Percentiles rank a stretch among this genome's conserved stretches.
phyloP scores from a whole-genome alignment of 2,888 invertebrate species.

The Xestoiulus laeticollis region DNA sequence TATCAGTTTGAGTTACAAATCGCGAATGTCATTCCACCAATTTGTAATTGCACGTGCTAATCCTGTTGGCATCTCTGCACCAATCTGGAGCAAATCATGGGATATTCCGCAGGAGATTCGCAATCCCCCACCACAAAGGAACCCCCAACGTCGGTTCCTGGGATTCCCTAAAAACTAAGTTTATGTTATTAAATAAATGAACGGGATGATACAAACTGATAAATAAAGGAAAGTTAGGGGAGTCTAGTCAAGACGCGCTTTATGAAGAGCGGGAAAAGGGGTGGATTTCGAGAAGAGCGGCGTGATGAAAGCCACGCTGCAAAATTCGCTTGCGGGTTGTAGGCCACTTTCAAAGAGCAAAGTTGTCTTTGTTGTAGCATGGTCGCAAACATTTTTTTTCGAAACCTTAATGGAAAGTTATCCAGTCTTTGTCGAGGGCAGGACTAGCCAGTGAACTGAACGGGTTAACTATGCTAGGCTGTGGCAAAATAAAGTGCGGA shows the following conservation, averaged over 20 bases:
- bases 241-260: background rate
- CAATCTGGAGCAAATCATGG: background rate
- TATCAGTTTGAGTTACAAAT: background rate
- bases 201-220: constrained; percentile 1
- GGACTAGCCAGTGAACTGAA: too few species aligned
- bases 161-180: constrained; percentile 1
- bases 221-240: background rate
- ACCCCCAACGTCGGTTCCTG: background rate
- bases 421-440: too few species aligned
- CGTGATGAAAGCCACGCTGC: background rate
- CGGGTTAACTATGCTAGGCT: too few species aligned
- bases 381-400: background rate
- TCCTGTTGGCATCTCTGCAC: background rate
- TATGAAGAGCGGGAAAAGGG: background rate
- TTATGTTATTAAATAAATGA: background rate
- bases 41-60: background rate
- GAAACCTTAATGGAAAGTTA: too few species aligned
- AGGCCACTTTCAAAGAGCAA: background rate
- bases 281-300: background rate
- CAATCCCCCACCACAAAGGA: too few species aligned
- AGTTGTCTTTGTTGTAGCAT: background rate
- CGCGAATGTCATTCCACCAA: background rate
- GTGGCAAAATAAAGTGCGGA: too few species aligned
- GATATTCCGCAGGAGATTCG: too few species aligned
- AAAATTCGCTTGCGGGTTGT: background rate